These are phyloP conservation scores for Chloroceryle inda DNA, from an alignment of 2,797 vertebrate genomes.

Conservation along the genomic window DNA sequence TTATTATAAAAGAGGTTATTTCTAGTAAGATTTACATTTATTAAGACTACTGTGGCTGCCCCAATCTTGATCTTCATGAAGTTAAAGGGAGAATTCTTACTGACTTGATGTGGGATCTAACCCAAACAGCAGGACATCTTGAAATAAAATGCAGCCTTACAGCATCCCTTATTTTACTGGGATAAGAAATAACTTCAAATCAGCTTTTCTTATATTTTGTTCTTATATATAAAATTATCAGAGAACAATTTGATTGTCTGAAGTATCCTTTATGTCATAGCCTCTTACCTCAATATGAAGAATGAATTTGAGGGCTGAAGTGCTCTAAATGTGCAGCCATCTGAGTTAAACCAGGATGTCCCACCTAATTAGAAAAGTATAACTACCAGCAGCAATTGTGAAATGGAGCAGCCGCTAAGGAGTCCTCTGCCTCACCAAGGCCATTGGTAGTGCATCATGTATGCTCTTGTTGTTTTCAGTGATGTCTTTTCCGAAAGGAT, in stretches of 20 bases:
- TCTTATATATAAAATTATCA: neutral
- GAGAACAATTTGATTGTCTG: neutral
- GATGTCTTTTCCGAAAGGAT: neutral
- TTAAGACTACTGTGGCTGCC: constrained; percentile 31
- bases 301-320: neutral
- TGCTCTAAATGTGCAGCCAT: neutral
- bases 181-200: neutral
- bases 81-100: constrained; percentile 18
- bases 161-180: neutral
- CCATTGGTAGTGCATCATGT: neutral
- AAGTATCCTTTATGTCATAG: neutral
- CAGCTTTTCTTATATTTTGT: neutral
- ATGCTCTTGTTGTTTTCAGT: neutral
- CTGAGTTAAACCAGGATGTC: neutral
- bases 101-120: constrained; percentile 4
- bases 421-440: neutral
- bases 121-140: neutral
- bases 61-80: constrained; percentile 18
- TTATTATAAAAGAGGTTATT: constrained; percentile 52
- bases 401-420: neutral
- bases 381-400: neutral
- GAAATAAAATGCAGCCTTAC: neutral
- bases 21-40: constrained; percentile 65
- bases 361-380: neutral
- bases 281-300: neutral